phyloP scores from a whole-genome alignment of 2,888 invertebrate genomes.

The Atethmia centrago region DNA sequence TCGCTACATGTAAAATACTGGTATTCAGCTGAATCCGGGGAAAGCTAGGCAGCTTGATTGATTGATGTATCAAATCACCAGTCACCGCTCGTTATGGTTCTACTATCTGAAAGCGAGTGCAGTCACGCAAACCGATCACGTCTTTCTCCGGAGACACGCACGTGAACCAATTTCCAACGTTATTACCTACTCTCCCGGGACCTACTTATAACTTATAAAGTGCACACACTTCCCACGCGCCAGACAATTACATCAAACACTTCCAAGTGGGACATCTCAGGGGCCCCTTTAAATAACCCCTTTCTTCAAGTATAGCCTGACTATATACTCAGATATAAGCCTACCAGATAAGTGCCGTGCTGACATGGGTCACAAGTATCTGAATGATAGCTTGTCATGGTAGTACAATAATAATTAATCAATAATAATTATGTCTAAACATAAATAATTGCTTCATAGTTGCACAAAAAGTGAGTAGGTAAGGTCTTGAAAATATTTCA shows the following conservation, averaged over 20 bases:
- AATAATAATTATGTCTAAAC: not conserved
- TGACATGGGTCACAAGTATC: not conserved
- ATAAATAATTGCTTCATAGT: not conserved
- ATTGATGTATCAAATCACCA: too few relatives aligned
- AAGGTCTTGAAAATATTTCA: not conserved
- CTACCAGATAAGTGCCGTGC: not conserved
- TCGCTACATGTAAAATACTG: too few relatives aligned
- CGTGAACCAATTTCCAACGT: constrained; percentile 72
- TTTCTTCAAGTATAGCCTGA: not conserved
- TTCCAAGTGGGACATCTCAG: not conserved
- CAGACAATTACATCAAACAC: not conserved
- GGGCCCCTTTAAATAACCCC: not conserved
- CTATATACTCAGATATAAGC: not conserved
- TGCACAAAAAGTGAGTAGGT: not conserved
- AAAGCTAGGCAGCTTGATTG: too few relatives aligned
- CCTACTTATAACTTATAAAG: constrained; percentile 6
- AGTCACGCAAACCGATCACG: constrained; percentile 70
- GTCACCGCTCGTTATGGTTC: not conserved
- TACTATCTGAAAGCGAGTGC: not conserved
- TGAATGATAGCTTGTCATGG: not conserved
- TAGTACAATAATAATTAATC: not conserved
- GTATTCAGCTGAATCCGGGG: too few relatives aligned
- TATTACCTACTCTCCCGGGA: constrained; percentile 66
- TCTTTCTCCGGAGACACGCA: constrained; percentile 53
- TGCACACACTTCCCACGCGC: constrained; percentile 7